Evolutionary conservation across 1,140 invertebrate species (phyloP).

Genomic region (Caenorhabditis tropicalis): DNA sequence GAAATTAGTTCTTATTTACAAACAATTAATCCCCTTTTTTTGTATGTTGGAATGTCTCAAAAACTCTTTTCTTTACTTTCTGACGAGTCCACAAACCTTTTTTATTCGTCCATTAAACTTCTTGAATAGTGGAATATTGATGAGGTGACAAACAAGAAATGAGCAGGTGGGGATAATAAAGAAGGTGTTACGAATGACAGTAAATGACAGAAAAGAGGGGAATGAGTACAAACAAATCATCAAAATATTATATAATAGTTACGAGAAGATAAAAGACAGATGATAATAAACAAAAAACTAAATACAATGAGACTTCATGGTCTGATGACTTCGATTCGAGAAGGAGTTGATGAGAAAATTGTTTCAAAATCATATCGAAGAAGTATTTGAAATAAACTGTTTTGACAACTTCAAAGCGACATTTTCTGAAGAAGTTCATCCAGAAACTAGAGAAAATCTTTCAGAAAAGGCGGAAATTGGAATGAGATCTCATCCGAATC

Average conservation of each 20-base stretch:
- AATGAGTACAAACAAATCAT: constrained; percentile 24
- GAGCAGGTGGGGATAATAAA: constrained; percentile 15
- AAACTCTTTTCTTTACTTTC: no score
- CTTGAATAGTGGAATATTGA: background rate
- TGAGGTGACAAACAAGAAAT: background rate
- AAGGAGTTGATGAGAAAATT: no score
- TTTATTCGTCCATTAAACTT: no score
- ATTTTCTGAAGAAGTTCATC: no score
- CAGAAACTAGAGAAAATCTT: no score
- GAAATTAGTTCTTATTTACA: background rate
- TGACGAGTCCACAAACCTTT: no score
- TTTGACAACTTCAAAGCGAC: no score
- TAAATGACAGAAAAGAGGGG: background rate
- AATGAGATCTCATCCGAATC: background rate
- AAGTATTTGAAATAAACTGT: no score
- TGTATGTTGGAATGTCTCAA: no score
- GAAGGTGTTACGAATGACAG: background rate
- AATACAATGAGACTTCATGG: background rate
- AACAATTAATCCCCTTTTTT: no score
- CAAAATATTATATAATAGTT: background rate
- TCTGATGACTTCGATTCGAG: no score
- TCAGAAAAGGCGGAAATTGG: background rate
- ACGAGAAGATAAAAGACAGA: background rate
- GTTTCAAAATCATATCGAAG: no score
- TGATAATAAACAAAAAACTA: background rate